Evolutionary conservation across 2,113 vertebrate species (phyloP).

Genomic region (Sphyrna mokarran): DNA sequence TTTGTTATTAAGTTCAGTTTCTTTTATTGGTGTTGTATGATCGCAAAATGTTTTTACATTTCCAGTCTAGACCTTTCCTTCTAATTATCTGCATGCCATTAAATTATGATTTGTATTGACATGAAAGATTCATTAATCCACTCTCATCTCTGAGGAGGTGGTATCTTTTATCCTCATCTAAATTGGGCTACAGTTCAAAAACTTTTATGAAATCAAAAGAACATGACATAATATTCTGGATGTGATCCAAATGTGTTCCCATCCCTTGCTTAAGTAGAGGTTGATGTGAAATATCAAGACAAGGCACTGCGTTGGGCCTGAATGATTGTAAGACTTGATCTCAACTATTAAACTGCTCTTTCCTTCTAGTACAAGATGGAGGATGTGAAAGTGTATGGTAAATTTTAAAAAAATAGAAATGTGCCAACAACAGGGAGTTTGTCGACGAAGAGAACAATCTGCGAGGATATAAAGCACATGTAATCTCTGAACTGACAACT

Average conservation of each 20-base stretch:
- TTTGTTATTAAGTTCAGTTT: not conserved
- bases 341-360: not conserved
- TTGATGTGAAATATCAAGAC: not conserved
- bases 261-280: not conserved
- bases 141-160: not conserved
- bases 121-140: not conserved
- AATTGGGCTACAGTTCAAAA: not conserved
- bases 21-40: not conserved
- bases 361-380: not conserved
- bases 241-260: not conserved
- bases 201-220: not conserved
- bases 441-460: not conserved
- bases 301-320: not conserved
- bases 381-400: conserved; percentile 18
- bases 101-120: conserved; percentile 10
- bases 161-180: not conserved
- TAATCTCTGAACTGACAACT: not conserved
- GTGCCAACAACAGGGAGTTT: not conserved
- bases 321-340: not conserved
- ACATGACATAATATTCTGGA: not conserved
- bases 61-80: not conserved
- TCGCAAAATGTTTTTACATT: not conserved
- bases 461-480: not conserved
- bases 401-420: not conserved
- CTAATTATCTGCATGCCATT: not conserved